Evolutionary conservation across 2,113 vertebrate species (phyloP).

Genomic region (Lasiurus borealis): DNA sequence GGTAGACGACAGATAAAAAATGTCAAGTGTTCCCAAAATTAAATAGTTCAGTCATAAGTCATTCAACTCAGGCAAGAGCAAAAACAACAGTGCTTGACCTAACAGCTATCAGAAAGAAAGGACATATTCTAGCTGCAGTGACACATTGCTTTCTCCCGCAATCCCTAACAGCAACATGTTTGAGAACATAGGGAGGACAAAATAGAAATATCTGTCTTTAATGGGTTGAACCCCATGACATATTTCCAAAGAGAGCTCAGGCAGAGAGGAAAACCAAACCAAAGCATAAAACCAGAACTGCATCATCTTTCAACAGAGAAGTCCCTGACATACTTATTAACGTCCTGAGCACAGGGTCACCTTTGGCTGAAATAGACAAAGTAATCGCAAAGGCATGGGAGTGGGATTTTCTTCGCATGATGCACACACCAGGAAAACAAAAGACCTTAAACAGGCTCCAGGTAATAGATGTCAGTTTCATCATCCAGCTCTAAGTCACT

Average conservation of each 20-base stretch:
- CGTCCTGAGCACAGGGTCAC: background rate
- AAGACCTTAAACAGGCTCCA: background rate
- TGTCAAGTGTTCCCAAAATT: conserved; percentile 70
- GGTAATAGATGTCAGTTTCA: background rate
- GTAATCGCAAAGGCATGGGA: background rate
- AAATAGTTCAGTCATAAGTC: conserved; percentile 72
- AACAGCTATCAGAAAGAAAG: background rate
- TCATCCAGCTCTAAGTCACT: background rate
- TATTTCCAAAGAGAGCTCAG: background rate
- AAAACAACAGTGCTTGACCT: conserved; percentile 39
- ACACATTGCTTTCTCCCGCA: background rate
- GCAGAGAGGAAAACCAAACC: background rate
- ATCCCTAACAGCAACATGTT: background rate
- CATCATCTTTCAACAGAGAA: conserved; percentile 19
- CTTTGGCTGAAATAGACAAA: background rate
- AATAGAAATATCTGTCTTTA: background rate
- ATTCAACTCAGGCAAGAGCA: conserved; percentile 40
- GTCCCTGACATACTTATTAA: background rate
- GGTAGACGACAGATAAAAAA: conserved; percentile 68
- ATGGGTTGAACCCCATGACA: background rate
- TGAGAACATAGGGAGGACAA: background rate
- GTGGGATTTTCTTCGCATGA: background rate
- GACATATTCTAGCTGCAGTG: background rate
- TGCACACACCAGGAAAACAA: background rate
- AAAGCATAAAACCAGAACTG: background rate